Base-by-base conservation (phyloP, 2,888 invertebrate species). In the Linnaemya vulpina region DNA sequence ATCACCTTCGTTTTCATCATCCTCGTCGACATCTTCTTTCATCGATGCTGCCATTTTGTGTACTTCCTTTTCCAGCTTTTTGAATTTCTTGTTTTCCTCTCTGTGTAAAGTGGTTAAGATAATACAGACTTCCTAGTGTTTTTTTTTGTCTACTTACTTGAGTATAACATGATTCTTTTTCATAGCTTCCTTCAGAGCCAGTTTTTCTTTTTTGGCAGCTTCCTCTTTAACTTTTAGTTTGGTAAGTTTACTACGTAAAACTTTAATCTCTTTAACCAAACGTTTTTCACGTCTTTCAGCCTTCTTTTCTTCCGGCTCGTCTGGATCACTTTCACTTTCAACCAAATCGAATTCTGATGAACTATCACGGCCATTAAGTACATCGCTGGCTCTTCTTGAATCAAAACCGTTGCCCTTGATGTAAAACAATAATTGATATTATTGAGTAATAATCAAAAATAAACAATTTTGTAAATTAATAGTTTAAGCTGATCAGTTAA, bases 1-100 rank as follows among this genome's bases (percentile, higher is more conserved):
- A 4, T 94, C 95, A 3, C 94, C 94, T 63, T 95, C 95, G 43
- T 95, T 95, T 4, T 94, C 95, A 5, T 95, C 95, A 0, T 95
- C 95, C 1, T 96, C 96, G 8, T 95, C 95, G 0, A 95, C 96
- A 2, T 94, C 95, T 89, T 96, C 96, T 88, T 96, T 97, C 96
- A 97, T 96, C 89, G 97, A 94, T 17, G 96, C 95, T 0, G 97
- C 97, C 97, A 97, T 97, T 93, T 97, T 97, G 90, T 97, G 96
- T 11, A 97, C 97, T 93, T 97, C 97, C 87, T 96, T 96, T 91
- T 97, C 96, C 55, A 97, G 92, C 87, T 95, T 95, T 90, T 96
- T 96, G 92, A 95, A 97, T 92, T 96, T 96, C 89, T 95, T 95
- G 90, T 96, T 96, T 89, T 97, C 97, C 53, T 96, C 96, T 88